A percentile compares a stretch with the other conserved stretches of the same genome.
Conservation (phyloP, 2,888 invertebrate genomes). For the Rhagonycha lutea region DNA sequence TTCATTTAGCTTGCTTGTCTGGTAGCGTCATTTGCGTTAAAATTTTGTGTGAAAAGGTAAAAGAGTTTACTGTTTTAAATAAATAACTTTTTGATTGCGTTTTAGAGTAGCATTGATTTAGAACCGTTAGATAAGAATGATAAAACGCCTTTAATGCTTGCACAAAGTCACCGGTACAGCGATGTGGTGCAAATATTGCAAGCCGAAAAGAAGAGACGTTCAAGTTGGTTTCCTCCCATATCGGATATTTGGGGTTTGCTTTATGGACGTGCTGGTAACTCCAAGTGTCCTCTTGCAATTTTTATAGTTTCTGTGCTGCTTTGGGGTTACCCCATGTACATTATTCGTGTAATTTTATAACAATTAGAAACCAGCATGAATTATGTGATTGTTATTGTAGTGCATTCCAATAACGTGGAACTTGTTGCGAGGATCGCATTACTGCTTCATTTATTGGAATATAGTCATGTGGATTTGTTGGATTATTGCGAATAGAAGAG, state of each 20-base stretch:
- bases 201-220: constrained; percentile 78
- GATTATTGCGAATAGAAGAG: constrained; percentile 84
- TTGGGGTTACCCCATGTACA: constrained; percentile 94
- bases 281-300: constrained; percentile 84
- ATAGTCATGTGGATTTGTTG: constrained; percentile 92
- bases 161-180: constrained; percentile 84
- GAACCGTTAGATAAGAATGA: constrained; percentile 89
- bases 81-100: background rate
- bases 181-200: constrained; percentile 83
- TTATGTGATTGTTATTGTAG: constrained; percentile 54
- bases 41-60: constrained; percentile 83
- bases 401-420: constrained; percentile 92
- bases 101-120: constrained; percentile 80
- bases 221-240: constrained; percentile 85
- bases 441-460: constrained; percentile 90
- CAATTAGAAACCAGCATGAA: background rate
- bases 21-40: constrained; percentile 87
- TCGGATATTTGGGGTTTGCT: constrained; percentile 87
- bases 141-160: constrained; percentile 88
- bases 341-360: constrained; percentile 68
- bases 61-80: background rate
- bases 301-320: constrained; percentile 83
- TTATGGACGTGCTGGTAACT: constrained; percentile 89
- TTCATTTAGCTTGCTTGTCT: constrained; percentile 87
- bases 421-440: constrained; percentile 81